Evolutionary conservation across 1,140 invertebrate species (phyloP).

Genomic region (Bombus picipes): DNA sequence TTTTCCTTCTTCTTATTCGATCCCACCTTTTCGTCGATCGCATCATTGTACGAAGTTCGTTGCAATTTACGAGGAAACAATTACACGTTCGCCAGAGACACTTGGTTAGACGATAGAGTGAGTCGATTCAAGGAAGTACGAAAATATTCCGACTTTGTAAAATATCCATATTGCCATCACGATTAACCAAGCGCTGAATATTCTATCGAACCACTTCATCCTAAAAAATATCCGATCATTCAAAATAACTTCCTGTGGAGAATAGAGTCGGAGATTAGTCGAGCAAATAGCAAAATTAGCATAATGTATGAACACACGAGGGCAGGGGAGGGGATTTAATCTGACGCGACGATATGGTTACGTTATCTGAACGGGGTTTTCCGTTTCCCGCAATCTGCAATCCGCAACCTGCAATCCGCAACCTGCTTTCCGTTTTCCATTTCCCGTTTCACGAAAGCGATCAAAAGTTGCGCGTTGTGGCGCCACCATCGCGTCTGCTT

Average conservation of each 20-base stretch:
- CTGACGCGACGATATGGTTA: neutral
- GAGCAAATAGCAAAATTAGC: neutral
- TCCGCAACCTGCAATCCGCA: neutral
- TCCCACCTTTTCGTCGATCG: neutral
- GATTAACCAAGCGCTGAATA: constrained; percentile 43
- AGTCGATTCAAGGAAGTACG: neutral
- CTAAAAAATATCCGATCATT: constrained; percentile 61
- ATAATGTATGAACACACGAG: neutral
- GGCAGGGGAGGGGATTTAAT: too few species aligned
- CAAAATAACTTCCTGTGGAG: neutral
- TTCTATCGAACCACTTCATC: constrained; percentile 64
- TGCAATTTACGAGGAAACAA: neutral
- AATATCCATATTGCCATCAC: constrained; percentile 10
- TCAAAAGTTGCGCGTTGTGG: neutral
- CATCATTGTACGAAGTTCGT: too few species aligned
- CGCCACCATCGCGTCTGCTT: neutral
- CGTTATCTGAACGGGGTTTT: neutral
- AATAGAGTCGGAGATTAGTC: neutral
- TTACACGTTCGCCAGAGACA: neutral
- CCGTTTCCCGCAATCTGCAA: neutral
- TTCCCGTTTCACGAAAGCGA: neutral
- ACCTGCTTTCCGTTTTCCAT: neutral
- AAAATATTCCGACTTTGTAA: neutral
- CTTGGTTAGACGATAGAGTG: too few species aligned
- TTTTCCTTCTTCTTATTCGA: too few species aligned